Evolutionary conservation across 2,113 vertebrate species (phyloP).

Genomic region (Genyomyrus donnyi): DNA sequence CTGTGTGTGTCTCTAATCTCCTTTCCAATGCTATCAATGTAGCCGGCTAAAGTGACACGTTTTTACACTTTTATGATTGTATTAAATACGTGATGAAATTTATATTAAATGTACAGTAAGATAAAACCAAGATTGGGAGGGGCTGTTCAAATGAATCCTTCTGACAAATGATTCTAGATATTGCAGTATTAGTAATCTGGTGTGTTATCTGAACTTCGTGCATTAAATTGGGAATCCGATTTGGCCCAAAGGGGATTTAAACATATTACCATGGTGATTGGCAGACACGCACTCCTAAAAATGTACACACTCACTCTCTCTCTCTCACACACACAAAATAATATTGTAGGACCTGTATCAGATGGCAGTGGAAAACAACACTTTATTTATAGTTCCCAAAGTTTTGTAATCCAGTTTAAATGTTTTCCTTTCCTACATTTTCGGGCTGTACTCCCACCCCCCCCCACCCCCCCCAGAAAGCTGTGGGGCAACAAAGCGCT

Average conservation of each 20-base stretch:
- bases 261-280: neutral
- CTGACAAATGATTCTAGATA: neutral
- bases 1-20: neutral
- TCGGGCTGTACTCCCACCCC: conserved; percentile 44
- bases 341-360: neutral
- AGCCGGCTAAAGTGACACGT: neutral
- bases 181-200: neutral
- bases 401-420: conserved; percentile 18
- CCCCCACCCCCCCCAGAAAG: conserved; percentile 16
- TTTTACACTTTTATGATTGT: neutral
- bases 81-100: neutral
- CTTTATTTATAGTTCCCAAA: neutral
- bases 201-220: neutral
- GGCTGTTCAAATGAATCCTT: neutral
- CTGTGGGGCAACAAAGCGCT: conserved; percentile 31
- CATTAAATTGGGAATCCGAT: neutral
- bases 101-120: neutral
- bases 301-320: neutral
- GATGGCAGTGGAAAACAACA: neutral
- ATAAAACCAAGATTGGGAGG: neutral
- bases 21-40: neutral
- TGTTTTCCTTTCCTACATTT: conserved; percentile 22
- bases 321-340: neutral
- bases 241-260: neutral
- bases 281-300: neutral